Base-by-base conservation (phyloP, 1,140 invertebrate genomes). In the Hypothenemus hampei region DNA sequence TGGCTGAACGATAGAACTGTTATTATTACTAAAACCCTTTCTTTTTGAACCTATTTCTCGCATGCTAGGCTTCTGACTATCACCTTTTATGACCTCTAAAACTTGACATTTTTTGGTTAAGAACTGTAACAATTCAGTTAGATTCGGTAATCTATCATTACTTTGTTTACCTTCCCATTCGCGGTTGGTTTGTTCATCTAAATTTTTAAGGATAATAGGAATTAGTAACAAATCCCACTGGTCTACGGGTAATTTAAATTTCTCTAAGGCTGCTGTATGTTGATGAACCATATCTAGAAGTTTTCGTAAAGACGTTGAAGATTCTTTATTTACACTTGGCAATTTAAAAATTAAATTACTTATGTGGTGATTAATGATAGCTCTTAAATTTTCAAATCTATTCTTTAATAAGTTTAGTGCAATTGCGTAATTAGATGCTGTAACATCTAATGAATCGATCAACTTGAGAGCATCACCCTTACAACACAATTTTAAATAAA, bases 181-280 rank as follows among this genome's bases (percentile, higher is more conserved):
- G 23, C 49, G 49, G 5, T 19, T 24, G 3, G 49, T 52, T 22
- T 11, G 22, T 8, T 43, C 22, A 36, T 53, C 41, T 0, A 53
- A 24, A 20, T 53, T 48, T 47, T 47, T n/a, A 11, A 53, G 20
- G 33, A 53, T 47, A 10, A 53, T 33, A 7, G 51, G 51, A 10
- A 53, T 53, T 11, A 53, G 22, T 46, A 52, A 26, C 4, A 13
- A 11, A 44, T 52, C 49, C 49, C 49, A 52, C 4, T 52, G 49
- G 18, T 53, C 51, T n/a, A 46, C 29, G 4, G 51, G 51, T 33
- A 53, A 46, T 22, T 20, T 13, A 47, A 53, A 23, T 3, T 53
- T 53, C 24, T 48, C 22, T 21, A 53, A 20, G 11, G 43, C 39
- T 19, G 39, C 6, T 53, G 8, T 13, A 36, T 53, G 43, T 18